These are phyloP conservation scores for Drosophila nigrodunni DNA, from an alignment of 1,140 invertebrate genomes.

Conservation along the genomic window DNA sequence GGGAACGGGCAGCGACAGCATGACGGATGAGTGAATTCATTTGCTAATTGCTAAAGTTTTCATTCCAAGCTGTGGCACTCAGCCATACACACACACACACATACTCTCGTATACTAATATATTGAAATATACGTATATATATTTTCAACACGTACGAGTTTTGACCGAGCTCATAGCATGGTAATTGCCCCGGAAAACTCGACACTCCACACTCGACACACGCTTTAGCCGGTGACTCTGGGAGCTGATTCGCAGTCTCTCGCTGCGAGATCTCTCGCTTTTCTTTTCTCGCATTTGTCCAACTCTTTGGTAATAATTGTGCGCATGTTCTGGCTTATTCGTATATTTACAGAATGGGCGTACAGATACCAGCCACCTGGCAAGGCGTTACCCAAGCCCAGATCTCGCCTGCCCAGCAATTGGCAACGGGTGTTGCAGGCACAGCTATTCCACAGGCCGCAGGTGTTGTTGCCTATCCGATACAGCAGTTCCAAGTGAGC, in stretches of 20 bases:
- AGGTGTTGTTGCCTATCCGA: constrained; percentile 91
- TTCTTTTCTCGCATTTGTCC: too few species aligned
- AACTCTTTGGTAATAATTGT: constrained; percentile 32
- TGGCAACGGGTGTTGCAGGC: constrained; percentile 86
- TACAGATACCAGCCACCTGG: constrained; percentile 89
- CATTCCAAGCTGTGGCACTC: constrained; percentile 51
- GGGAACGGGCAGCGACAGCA: constrained; percentile 72
- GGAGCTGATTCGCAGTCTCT: constrained; percentile 25
- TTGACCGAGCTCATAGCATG: constrained; percentile 7
- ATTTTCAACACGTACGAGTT: constrained; percentile 19
- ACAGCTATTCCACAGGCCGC: constrained; percentile 87
- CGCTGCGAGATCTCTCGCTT: constrained; percentile 19
- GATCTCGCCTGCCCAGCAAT: constrained; percentile 86
- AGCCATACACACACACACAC: constrained; percentile 14
- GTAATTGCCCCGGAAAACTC: constrained; percentile 37
- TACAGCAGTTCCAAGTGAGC: constrained; percentile 93
- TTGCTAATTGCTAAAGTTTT: constrained; percentile 84
- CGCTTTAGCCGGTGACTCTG: constrained; percentile 8
- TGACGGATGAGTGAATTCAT: constrained; percentile 84
- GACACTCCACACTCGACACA: constrained; percentile 1
- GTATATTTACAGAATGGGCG: constrained; percentile 88
- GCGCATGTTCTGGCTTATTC: constrained; percentile 27
- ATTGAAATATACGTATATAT: constrained; percentile 26
- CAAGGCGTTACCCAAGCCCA: constrained; percentile 87
- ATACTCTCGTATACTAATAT: constrained; percentile 24